Conservation (phyloP, 35 echinoderm and acorn worm species). For the Apostichopus japonicus region DNA sequence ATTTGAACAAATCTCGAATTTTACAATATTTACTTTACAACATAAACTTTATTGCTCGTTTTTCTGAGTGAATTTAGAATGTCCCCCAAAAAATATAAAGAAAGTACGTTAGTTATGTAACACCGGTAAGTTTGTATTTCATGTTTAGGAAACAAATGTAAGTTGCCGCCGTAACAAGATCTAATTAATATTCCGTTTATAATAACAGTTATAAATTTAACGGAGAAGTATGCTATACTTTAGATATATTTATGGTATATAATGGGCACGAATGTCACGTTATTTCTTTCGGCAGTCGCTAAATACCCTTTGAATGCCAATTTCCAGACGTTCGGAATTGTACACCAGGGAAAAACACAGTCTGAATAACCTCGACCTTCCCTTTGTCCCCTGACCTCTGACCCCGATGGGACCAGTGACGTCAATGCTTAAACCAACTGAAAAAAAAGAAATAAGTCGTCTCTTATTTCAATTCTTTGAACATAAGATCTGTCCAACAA, state of each 20-base stretch:
- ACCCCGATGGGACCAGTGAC: constrained; percentile 31
- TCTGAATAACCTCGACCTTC: background rate
- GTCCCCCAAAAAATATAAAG: too few species aligned
- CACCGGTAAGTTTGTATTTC: too few species aligned
- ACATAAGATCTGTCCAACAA: background rate
- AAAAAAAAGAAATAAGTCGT: background rate
- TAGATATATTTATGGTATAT: background rate
- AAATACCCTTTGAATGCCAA: background rate
- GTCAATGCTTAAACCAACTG: background rate
- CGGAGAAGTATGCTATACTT: background rate
- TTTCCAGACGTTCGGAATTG: background rate
- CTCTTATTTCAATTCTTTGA: background rate
- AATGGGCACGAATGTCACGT: background rate
- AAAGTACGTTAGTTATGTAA: too few species aligned
- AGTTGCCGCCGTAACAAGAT: too few species aligned
- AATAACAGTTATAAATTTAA: too few species aligned
- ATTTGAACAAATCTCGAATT: too few species aligned
- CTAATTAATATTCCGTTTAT: too few species aligned
- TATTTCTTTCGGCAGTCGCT: background rate
- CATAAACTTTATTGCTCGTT: too few species aligned
- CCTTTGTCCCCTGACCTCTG: constrained; percentile 41
- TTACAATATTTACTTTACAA: too few species aligned
- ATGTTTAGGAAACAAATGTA: too few species aligned
- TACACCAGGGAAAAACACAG: constrained; percentile 18
- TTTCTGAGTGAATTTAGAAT: too few species aligned